These are phyloP conservation scores for Ridgeia piscesae DNA, from an alignment of 1,140 invertebrate species.

Conservation along the genomic window DNA sequence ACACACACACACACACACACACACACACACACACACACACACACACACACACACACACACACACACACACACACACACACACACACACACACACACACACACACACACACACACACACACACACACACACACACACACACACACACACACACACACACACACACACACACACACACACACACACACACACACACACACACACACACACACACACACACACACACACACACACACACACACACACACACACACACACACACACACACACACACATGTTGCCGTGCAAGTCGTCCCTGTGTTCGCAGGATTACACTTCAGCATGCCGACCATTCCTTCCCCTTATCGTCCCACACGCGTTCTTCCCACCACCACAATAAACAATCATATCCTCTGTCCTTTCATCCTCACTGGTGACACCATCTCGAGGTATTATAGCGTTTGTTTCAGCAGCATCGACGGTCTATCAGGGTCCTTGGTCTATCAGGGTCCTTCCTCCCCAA, in stretches of 20 bases:
- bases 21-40: constrained; percentile 20
- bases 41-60: constrained; percentile 20
- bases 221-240: background rate
- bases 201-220: background rate
- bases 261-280: background rate
- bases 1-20: constrained; percentile 19
- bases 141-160: constrained; percentile 8
- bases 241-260: background rate
- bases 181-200: too few species aligned
- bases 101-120: constrained; percentile 10
- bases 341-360: background rate
- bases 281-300: background rate
- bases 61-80: constrained; percentile 17
- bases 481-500: too few species aligned
- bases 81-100: background rate
- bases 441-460: background rate
- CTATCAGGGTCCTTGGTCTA: background rate
- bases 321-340: background rate
- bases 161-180: background rate
- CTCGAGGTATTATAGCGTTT: background rate
- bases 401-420: background rate
- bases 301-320: background rate
- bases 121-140: constrained; percentile 14
- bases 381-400: background rate
- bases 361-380: background rate